Conservation (phyloP, 2,888 invertebrate genomes). For the Auanema freiburgensis region DNA sequence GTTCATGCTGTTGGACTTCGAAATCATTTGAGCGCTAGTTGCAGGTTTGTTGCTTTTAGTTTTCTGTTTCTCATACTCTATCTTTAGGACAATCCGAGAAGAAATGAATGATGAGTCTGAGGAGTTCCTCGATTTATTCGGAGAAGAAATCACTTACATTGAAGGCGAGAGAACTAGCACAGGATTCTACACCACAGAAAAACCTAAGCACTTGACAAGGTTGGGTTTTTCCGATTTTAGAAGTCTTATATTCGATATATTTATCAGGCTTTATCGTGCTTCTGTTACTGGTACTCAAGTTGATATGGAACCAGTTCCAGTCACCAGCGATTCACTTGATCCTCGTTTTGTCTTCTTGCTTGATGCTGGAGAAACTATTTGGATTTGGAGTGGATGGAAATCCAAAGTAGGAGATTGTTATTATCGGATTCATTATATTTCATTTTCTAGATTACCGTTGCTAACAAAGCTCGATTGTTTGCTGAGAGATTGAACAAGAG, state of each 20-base stretch:
- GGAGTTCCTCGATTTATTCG: constrained; percentile 89
- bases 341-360: constrained; percentile 87
- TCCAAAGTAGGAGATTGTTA: constrained; percentile 58
- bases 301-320: constrained; percentile 69
- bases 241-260: too few relatives aligned
- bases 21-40: constrained; percentile 84
- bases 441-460: constrained; percentile 52
- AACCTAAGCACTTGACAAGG: constrained; percentile 49
- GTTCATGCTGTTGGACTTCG: constrained; percentile 98
- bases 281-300: constrained; percentile 58
- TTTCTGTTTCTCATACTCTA: background rate
- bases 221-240: constrained; percentile 9
- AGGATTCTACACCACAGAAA: constrained; percentile 89
- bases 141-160: constrained; percentile 86
- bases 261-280: constrained; percentile 56
- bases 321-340: constrained; percentile 75
- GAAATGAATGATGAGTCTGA: constrained; percentile 96
- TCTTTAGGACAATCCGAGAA: constrained; percentile 79
- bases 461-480: constrained; percentile 74
- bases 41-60: constrained; percentile 39
- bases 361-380: constrained; percentile 81
- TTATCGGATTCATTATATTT: background rate
- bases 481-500: constrained; percentile 98
- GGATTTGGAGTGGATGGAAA: constrained; percentile 84
- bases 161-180: constrained; percentile 96